These are phyloP conservation scores for Synanthedon andrenaeformis DNA, from an alignment of 2,888 invertebrate genomes.

Conservation along the genomic window DNA sequence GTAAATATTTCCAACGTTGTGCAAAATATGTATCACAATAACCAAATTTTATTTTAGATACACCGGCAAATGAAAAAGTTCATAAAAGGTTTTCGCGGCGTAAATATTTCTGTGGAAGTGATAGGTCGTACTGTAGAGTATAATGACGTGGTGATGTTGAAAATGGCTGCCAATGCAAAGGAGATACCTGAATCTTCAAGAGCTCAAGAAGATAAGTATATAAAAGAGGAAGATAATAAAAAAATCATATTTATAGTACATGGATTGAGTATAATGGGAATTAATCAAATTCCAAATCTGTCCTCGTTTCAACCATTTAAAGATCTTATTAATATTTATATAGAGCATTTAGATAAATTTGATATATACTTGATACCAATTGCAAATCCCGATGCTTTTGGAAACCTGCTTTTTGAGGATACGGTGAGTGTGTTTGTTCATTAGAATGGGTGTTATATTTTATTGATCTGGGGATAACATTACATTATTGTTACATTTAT, in stretches of 20 bases:
- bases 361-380: slow-evolving; percentile 52
- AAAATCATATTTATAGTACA: slow-evolving; percentile 54
- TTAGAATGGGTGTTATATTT: too few relatives aligned
- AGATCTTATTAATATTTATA: slow-evolving; percentile 30
- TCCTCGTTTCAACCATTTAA: slow-evolving; percentile 9
- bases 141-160: slow-evolving; percentile 40
- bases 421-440: too few relatives aligned
- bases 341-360: slow-evolving; percentile 40
- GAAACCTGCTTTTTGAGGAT: background rate
- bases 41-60: slow-evolving; percentile 20
- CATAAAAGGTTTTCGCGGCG: slow-evolving; percentile 15
- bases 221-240: slow-evolving; percentile 35
- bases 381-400: slow-evolving; percentile 51
- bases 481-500: too few relatives aligned
- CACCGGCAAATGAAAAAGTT: slow-evolving; percentile 19
- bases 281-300: slow-evolving; percentile 17
- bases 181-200: slow-evolving; percentile 17
- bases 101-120: slow-evolving; percentile 26
- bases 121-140: slow-evolving; percentile 40
- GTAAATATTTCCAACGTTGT: too few relatives aligned
- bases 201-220: slow-evolving; percentile 29
- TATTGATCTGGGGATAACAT: too few relatives aligned
- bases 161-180: slow-evolving; percentile 17
- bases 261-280: slow-evolving; percentile 38
- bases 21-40: too few relatives aligned